phyloP scores from a whole-genome alignment of 2,113 vertebrate species.

The Haliaeetus leucogaster region DNA sequence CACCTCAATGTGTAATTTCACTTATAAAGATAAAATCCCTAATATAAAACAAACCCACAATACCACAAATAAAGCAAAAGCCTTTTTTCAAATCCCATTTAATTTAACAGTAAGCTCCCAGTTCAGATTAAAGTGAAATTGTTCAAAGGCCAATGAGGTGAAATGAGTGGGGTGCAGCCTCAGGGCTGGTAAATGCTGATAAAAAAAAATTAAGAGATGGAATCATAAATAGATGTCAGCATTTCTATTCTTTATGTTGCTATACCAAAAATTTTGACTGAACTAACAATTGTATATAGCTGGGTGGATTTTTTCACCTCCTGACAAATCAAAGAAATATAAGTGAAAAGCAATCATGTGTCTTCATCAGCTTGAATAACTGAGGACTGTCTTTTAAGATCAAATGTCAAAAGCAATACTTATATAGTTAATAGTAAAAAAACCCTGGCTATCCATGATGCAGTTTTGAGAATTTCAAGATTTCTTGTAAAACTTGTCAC shows the following conservation, averaged over 20 bases:
- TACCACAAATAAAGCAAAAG: not conserved
- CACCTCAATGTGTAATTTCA: not conserved
- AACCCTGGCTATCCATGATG: not conserved
- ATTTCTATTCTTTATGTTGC: not conserved
- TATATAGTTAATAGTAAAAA: not conserved
- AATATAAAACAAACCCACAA: not conserved
- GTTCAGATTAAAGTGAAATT: not conserved
- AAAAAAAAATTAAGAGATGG: not conserved
- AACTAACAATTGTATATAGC: not conserved
- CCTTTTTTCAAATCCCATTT: not conserved
- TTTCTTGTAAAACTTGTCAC: not conserved
- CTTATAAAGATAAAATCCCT: not conserved
- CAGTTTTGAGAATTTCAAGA: not conserved
- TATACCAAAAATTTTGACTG: not conserved
- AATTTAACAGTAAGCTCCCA: not conserved
- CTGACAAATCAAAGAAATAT: not conserved
- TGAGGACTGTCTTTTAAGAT: not conserved
- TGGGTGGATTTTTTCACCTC: not conserved
- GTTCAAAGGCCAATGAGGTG: not conserved
- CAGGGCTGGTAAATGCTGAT: not conserved
- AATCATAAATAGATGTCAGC: not conserved
- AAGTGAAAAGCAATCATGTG: not conserved
- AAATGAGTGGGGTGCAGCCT: not conserved
- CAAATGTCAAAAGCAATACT: not conserved
- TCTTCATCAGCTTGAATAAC: not conserved